Base-by-base conservation (phyloP, 2,113 vertebrate species). In the Lampris incognitus region DNA sequence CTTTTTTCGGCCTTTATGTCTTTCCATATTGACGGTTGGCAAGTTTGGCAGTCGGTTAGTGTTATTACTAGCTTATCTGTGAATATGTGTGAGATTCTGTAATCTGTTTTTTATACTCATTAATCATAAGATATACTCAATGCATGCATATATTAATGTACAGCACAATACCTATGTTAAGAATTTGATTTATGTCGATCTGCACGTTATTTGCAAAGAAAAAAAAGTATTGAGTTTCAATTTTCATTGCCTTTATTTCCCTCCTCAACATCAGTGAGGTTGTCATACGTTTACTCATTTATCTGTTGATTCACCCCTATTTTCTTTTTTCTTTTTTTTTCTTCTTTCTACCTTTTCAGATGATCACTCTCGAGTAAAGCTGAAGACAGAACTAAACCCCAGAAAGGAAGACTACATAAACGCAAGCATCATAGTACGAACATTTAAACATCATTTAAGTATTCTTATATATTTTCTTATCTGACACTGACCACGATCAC, bases 401-500 rank as follows among this genome's bases (percentile, higher is more conserved):
- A 96, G 88, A 72, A 96, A 95, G 84, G 97, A 96, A 0, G 98
- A 99, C 81, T 99, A 97, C 91, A 97, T 99, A 92, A 99, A 99
- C 0, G 98, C 98, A 89, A 99, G 98, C 84, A 95, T 95, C 0
- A 97, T 99, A 0, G 98, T 99, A 94, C 96, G 97, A 71, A 2
- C 50, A 42, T 6, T 55, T 9, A 38, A 9, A 56, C 48, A 61
- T 9, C 9, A 69, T n/a, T 10, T 1, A 44, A 69, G 24, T 4
- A 40, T 63, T 39, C 13, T 24, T 24, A 24, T 24, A 24, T 24
- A 24, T 24, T 24, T 24, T 24, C 24, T 24, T 24, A 24, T 24
- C 24, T 24, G 24, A 24, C 24, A 24, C 24, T 24, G 24, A 24
- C 24, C 24, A 24, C 24, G 24, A 24, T 24, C 24, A 24, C 24